Percentiles rank a stretch among this genome's conserved stretches.
These are phyloP conservation scores for Cichladusa arquata DNA, from an alignment of 2,113 vertebrate species.

Conservation along the genomic window DNA sequence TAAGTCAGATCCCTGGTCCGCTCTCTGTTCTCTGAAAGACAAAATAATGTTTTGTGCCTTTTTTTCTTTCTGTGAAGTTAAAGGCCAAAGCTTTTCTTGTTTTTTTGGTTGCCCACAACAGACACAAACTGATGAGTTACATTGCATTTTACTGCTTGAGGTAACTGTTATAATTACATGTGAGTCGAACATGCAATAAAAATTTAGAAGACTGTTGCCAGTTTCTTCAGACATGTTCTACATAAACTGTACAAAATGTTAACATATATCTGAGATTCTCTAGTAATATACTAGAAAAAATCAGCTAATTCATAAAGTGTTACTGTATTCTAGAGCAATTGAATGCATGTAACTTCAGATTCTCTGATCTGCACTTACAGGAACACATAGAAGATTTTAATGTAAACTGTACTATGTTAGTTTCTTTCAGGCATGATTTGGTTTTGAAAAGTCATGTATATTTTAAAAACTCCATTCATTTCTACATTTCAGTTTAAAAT, in stretches of 20 bases:
- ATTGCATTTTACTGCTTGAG: not conserved
- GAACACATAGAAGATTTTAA: not conserved
- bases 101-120: not conserved
- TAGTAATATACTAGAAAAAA: not conserved
- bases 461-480: not conserved
- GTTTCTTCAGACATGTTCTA: not conserved
- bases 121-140: not conserved
- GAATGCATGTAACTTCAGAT: not conserved
- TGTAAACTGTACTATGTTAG: not conserved
- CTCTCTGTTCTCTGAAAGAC: not conserved
- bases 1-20: not conserved
- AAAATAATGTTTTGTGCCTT: not conserved
- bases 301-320: not conserved
- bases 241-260: not conserved
- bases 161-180: not conserved
- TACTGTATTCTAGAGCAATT: not conserved
- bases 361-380: not conserved
- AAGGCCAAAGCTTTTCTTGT: not conserved
- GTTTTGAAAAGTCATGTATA: not conserved
- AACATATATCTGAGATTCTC: not conserved
- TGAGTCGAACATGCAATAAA: not conserved
- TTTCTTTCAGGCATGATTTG: not conserved
- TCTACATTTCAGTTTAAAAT: not conserved
- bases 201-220: not conserved
- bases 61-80: not conserved